phyloP scores from a whole-genome alignment of 2,888 invertebrate species.

The Dicyrtoma fusca region DNA sequence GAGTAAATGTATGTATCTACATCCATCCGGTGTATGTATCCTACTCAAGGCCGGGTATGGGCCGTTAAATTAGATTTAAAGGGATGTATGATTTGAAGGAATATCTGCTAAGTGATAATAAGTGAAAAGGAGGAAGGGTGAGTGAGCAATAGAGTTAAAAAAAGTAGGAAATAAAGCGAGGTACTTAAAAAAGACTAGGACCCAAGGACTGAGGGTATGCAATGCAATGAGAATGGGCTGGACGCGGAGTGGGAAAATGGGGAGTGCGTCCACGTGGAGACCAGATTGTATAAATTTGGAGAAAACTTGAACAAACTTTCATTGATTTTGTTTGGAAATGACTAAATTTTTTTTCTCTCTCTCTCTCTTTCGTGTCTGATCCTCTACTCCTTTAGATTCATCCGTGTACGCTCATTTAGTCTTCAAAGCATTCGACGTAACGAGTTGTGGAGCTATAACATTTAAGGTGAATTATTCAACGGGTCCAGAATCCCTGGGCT shows the following conservation, averaged over 20 bases:
- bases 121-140: not conserved
- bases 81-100: not conserved
- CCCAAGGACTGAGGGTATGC: not conserved
- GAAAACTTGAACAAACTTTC: not conserved
- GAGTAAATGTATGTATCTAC: no score
- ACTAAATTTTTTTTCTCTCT: slow-evolving; percentile 1
- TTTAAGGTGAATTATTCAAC: slow-evolving; percentile 77
- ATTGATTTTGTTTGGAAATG: no score
- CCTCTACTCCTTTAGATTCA: slow-evolving; percentile 73
- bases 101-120: not conserved
- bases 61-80: no score
- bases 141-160: not conserved
- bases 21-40: no score
- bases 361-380: not conserved
- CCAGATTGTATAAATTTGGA: not conserved
- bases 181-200: not conserved
- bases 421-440: slow-evolving; percentile 97
- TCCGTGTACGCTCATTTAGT: slow-evolving; percentile 97
- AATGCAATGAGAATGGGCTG: not conserved
- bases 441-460: slow-evolving; percentile 94
- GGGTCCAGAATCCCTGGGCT: not conserved
- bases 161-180: not conserved
- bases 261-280: not conserved
- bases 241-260: not conserved
- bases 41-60: no score